Percentiles rank a stretch among this genome's conserved stretches.
phyloP scores from a whole-genome alignment of 2,888 invertebrate species.

The Xestia xanthographa region DNA sequence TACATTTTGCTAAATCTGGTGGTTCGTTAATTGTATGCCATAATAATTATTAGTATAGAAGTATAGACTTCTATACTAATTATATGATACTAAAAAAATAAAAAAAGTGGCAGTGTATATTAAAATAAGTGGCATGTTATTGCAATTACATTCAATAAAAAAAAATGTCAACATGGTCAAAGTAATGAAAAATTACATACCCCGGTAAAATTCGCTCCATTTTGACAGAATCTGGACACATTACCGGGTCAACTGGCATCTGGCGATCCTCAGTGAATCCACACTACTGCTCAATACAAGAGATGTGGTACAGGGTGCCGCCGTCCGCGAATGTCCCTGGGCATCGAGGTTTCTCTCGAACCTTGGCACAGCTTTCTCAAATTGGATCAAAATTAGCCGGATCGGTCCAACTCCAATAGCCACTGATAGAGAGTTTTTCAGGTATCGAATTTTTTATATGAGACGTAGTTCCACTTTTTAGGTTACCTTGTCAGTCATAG shows the following conservation, averaged over 20 bases:
- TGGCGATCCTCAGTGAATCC: slow-evolving; percentile 80
- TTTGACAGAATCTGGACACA: slow-evolving; percentile 82
- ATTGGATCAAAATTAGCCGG: slow-evolving; percentile 77
- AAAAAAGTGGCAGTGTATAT: no score
- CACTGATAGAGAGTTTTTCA: slow-evolving; percentile 78
- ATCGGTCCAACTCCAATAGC: slow-evolving; percentile 64
- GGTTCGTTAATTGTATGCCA: no score
- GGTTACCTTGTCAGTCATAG: not conserved
- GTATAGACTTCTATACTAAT: no score
- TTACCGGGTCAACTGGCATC: slow-evolving; percentile 81
- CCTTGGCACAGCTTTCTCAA: slow-evolving; percentile 77
- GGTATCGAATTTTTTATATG: slow-evolving; percentile 60
- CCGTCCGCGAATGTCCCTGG: slow-evolving; percentile 83
- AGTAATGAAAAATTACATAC: no score
- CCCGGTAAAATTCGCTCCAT: not conserved
- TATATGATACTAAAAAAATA: no score
- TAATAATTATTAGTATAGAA: no score
- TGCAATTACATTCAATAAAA: no score
- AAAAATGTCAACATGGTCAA: no score
- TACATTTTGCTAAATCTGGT: no score
- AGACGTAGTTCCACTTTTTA: not conserved
- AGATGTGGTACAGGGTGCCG: slow-evolving; percentile 79
- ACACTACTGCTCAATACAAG: slow-evolving; percentile 77
- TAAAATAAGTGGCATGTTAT: no score
- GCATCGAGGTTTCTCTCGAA: slow-evolving; percentile 76